phyloP scores from a whole-genome alignment of 2,113 vertebrate species.

The Proterorhinus semilunaris region DNA sequence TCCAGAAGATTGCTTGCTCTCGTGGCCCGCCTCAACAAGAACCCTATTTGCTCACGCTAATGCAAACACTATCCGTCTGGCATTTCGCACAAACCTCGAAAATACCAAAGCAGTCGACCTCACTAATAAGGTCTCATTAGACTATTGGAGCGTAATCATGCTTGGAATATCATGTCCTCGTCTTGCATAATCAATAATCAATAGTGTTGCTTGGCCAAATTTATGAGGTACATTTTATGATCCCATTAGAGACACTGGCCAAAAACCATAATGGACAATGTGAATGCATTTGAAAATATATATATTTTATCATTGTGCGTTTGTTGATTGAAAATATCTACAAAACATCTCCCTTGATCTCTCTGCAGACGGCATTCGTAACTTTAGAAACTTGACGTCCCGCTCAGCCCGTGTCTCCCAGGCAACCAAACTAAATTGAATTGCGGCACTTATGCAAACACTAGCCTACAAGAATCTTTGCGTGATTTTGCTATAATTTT shows the following conservation, averaged over 20 bases:
- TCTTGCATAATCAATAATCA: conserved; percentile 46
- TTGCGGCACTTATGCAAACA: no score
- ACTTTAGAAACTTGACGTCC: no score
- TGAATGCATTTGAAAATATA: neutral
- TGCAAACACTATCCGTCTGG: conserved; percentile 37
- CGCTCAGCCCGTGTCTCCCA: no score
- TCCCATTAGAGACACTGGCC: conserved; percentile 10
- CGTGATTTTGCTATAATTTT: no score
- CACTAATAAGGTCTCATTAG: conserved; percentile 45
- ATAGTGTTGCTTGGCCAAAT: conserved; percentile 32
- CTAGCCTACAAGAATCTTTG: no score
- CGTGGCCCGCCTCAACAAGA: neutral
- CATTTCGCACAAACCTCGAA: conserved; percentile 34
- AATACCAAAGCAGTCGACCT: conserved; percentile 33
- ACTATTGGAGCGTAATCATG: neutral
- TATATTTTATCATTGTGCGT: no score
- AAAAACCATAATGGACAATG: conserved; percentile 18
- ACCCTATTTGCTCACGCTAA: conserved; percentile 26
- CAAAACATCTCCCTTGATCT: no score
- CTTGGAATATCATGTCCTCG: conserved; percentile 19
- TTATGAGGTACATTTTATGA: conserved; percentile 28
- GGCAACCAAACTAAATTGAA: no score
- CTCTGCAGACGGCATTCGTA: no score
- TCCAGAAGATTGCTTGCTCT: conserved; percentile 2
- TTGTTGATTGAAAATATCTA: no score